phyloP scores from a whole-genome alignment of 1,140 invertebrate species.

The Mizuhopecten yessoensis region DNA sequence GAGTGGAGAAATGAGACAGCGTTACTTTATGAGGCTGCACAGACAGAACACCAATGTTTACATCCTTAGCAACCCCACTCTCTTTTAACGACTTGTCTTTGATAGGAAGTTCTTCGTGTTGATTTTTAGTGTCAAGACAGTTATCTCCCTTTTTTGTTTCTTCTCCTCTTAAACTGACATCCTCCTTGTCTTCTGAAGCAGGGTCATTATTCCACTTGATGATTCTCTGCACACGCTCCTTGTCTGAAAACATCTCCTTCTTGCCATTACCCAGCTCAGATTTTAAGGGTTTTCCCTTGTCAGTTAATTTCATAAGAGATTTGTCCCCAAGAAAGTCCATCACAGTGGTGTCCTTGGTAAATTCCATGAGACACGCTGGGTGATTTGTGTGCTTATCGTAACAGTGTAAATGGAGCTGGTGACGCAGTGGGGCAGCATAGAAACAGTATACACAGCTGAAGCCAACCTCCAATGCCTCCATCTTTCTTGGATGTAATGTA shows the following conservation, averaged over 20 bases:
- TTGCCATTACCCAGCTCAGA: background rate
- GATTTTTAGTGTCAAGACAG: background rate
- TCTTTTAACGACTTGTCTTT: background rate
- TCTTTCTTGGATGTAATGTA: slow-evolving; percentile 54
- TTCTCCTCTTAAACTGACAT: background rate
- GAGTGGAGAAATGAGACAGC: background rate
- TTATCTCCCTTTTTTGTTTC: background rate
- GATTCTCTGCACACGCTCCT: slow-evolving; percentile 1
- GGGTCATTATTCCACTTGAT: slow-evolving; percentile 16
- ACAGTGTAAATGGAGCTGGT: slow-evolving; percentile 57
- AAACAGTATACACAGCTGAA: slow-evolving; percentile 61
- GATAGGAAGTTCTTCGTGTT: background rate
- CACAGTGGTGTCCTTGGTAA: background rate
- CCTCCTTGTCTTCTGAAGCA: background rate
- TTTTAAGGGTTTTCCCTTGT: background rate
- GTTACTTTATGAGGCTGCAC: background rate
- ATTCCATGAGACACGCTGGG: slow-evolving; percentile 62
- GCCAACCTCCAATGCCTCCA: slow-evolving; percentile 46
- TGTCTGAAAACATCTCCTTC: background rate
- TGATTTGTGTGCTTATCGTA: slow-evolving; percentile 64
- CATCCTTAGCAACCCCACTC: background rate
- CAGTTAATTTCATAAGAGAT: background rate
- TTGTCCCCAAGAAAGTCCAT: background rate
- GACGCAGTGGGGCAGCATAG: slow-evolving; percentile 58
- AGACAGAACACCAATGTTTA: background rate